phyloP scores from a whole-genome alignment of 2,797 vertebrate genomes.

The Potorous gilbertii region DNA sequence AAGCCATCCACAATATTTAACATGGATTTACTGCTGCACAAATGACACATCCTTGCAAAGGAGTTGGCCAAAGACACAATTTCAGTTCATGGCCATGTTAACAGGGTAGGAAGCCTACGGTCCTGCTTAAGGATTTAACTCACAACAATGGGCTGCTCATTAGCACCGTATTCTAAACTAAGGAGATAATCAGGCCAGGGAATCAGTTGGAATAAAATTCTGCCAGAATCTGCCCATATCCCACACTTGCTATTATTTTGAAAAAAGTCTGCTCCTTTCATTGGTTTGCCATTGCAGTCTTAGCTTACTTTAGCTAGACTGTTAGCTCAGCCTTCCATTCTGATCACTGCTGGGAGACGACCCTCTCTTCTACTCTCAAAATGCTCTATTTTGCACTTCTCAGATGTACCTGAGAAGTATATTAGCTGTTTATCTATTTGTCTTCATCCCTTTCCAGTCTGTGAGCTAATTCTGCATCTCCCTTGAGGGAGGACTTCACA shows the following conservation, averaged over 20 bases:
- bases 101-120: background rate
- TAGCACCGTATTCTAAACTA: background rate
- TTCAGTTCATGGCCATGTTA: background rate
- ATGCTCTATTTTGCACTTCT: background rate
- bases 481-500: background rate
- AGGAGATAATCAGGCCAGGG: background rate
- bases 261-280: background rate
- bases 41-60: background rate
- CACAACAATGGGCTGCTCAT: background rate
- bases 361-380: background rate
- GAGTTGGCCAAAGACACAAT: background rate
- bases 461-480: background rate
- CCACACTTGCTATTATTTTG: background rate
- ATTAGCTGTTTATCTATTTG: background rate
- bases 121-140: background rate
- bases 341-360: background rate
- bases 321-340: background rate
- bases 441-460: background rate
- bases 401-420: background rate
- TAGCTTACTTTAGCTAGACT: background rate
- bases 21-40: background rate
- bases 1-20: background rate
- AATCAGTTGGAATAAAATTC: background rate
- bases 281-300: background rate
- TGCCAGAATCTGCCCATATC: background rate